Evolutionary conservation across 2,888 invertebrate genomes (phyloP).

Genomic region (Lepas anatifera): DNA sequence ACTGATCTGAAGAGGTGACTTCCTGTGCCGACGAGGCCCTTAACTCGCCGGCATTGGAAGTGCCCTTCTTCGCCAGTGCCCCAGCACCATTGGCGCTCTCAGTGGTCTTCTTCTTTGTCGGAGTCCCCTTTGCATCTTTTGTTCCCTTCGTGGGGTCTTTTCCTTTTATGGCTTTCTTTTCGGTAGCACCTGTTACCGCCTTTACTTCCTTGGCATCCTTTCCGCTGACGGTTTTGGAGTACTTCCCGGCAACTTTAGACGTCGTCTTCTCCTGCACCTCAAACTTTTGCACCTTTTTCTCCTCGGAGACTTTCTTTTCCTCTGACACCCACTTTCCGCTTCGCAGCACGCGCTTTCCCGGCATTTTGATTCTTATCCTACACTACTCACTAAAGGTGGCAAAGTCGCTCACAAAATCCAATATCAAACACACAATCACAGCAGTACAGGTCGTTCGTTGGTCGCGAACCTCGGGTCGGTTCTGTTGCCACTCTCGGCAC

Average conservation of each 20-base stretch:
- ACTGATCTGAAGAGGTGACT: neutral
- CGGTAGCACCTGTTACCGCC: too few species aligned
- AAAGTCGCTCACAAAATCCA: too few species aligned
- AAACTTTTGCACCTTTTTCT: neutral
- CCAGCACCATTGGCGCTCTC: neutral
- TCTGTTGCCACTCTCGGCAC: neutral
- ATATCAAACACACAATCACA: neutral
- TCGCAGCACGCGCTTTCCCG: neutral
- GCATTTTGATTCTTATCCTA: neutral
- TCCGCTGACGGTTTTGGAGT: neutral
- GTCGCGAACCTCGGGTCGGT: neutral
- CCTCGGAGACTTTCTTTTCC: neutral
- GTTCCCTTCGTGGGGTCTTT: neutral
- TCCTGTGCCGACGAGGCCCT: conserved; percentile 7
- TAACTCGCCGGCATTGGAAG: neutral
- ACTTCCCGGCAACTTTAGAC: neutral
- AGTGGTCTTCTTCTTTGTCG: too few species aligned
- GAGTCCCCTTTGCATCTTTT: too few species aligned
- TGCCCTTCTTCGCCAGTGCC: neutral
- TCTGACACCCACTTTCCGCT: neutral
- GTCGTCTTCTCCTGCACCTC: conserved; percentile 5
- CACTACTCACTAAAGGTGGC: too few species aligned
- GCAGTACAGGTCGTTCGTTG: neutral
- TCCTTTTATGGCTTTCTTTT: neutral
- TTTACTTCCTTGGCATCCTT: neutral